phyloP scores from a whole-genome alignment of 2,888 invertebrate genomes.

The Coenonympha glycerion region DNA sequence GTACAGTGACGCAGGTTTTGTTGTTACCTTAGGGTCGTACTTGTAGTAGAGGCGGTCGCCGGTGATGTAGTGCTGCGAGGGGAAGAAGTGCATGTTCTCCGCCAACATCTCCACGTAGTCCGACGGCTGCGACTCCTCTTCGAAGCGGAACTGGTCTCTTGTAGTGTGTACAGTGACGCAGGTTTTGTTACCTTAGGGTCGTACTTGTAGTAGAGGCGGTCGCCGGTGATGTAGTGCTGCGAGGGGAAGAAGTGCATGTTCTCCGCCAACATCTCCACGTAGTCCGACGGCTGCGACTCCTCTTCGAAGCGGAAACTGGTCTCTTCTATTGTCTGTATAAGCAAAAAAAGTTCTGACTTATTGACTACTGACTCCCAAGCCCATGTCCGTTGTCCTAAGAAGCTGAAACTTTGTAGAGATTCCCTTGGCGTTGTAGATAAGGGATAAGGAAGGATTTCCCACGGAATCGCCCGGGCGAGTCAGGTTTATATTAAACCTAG shows the following conservation, averaged over 20 bases:
- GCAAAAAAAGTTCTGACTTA: neutral
- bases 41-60: constrained; percentile 85
- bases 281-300: constrained; percentile 82
- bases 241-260: constrained; percentile 88
- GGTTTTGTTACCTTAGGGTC: constrained; percentile 78
- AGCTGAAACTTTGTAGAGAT: too few species aligned
- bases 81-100: constrained; percentile 87
- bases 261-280: constrained; percentile 85
- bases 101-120: constrained; percentile 87
- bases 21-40: constrained; percentile 80
- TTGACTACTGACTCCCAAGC: too few species aligned
- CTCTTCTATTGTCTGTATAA: constrained; percentile 80
- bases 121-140: constrained; percentile 81
- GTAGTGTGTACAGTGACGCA: too few species aligned
- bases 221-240: constrained; percentile 85
- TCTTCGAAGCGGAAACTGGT: constrained; percentile 82
- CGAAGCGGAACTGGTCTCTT: constrained; percentile 84
- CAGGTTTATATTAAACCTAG: too few species aligned
- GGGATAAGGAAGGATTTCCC: too few species aligned
- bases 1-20: too few species aligned
- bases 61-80: constrained; percentile 85
- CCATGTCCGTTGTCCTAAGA: too few species aligned
- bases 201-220: constrained; percentile 84
- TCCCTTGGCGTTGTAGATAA: too few species aligned
- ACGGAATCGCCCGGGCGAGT: too few species aligned